phyloP scores from a whole-genome alignment of 2,113 vertebrate genomes.

The Cnemophilus loriae region DNA sequence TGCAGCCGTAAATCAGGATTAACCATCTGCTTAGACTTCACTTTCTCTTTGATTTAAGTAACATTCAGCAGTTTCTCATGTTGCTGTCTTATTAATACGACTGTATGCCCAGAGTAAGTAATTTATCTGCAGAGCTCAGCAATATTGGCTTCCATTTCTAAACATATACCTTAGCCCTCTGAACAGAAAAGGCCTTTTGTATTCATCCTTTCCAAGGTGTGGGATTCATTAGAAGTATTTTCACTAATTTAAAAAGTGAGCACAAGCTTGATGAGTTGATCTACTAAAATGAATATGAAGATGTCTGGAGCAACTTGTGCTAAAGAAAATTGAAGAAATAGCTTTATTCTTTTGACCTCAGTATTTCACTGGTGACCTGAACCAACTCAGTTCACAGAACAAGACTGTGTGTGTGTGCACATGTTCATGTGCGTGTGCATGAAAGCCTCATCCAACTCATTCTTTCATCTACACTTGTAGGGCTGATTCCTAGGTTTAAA shows the following conservation, averaged over 20 bases:
- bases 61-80: not conserved
- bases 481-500: not conserved
- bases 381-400: not conserved
- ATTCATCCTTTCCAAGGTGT: not conserved
- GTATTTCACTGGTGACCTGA: not conserved
- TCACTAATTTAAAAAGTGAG: not conserved
- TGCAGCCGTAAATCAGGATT: not conserved
- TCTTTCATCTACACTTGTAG: not conserved
- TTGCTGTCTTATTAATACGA: not conserved
- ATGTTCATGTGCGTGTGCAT: fast-evolving
- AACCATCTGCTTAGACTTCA: not conserved
- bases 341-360: not conserved
- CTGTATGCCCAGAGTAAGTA: not conserved
- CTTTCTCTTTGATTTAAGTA: not conserved
- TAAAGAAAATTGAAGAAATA: not conserved
- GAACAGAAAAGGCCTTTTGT: not conserved
- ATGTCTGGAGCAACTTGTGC: not conserved
- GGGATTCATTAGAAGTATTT: not conserved
- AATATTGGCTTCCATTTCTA: not conserved
- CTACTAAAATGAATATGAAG: not conserved
- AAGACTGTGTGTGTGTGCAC: fast-evolving
- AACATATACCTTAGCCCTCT: not conserved
- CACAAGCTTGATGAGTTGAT: not conserved
- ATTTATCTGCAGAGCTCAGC: not conserved
- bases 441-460: not conserved